These are phyloP conservation scores for Ptilorrhoa leucosticta DNA, from an alignment of 2,113 vertebrate species.

Conservation along the genomic window DNA sequence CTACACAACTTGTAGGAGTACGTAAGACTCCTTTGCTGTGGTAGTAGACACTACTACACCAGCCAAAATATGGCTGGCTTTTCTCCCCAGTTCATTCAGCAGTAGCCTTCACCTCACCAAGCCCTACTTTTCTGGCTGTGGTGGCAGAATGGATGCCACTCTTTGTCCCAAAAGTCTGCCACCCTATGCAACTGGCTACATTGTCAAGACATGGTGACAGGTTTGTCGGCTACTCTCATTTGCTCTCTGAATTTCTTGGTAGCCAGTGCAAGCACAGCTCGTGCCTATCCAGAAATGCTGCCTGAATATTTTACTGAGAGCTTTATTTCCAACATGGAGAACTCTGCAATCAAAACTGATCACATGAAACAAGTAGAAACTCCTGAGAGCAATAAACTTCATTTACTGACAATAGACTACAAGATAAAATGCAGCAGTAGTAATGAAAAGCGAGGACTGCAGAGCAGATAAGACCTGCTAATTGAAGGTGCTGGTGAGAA, in stretches of 20 bases:
- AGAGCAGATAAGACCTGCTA: background rate
- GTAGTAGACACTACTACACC: too few relatives aligned
- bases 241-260: background rate
- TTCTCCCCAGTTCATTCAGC: background rate
- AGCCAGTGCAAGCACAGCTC: background rate
- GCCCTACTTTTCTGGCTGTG: background rate
- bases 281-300: background rate
- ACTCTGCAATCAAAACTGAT: background rate
- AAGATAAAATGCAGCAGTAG: background rate
- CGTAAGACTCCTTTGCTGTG: background rate
- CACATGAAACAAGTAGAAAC: background rate
- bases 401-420: background rate
- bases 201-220: background rate
- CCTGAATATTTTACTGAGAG: slow-evolving; percentile 24
- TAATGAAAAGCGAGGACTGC: background rate
- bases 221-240: background rate
- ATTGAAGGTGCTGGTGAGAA: background rate
- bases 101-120: background rate
- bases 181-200: accelerated
- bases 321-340: background rate
- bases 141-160: background rate
- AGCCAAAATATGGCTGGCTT: background rate
- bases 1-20: background rate
- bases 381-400: background rate
- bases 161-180: background rate